Conservation (phyloP, 2,888 invertebrate species). For the Geophilus truncorum region DNA sequence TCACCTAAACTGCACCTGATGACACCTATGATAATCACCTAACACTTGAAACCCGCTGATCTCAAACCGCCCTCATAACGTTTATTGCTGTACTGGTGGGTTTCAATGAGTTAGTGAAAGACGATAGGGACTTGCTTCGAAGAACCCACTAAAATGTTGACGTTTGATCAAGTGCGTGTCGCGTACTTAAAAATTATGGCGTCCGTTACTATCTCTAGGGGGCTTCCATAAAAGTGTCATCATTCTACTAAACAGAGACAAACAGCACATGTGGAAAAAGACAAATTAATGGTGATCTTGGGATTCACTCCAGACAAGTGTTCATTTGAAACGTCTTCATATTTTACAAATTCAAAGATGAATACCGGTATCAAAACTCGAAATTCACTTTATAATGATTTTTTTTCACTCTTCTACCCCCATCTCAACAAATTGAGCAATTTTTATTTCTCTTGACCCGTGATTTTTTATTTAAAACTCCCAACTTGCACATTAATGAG, state of each 20-base stretch:
- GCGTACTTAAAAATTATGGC: not conserved
- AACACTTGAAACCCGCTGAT: not conserved
- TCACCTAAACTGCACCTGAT: not conserved
- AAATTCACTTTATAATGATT: not conserved
- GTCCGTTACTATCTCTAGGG: constrained; percentile 23
- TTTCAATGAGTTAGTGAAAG: not conserved
- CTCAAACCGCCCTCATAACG: not conserved
- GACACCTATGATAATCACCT: constrained; percentile 10
- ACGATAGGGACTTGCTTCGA: not conserved
- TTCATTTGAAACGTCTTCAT: not conserved
- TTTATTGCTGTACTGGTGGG: not conserved
- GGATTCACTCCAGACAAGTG: not conserved
- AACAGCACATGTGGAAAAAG: not conserved
- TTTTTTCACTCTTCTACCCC: not conserved
- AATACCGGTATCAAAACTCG: not conserved
- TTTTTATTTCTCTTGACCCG: not conserved
- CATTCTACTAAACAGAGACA: not conserved
- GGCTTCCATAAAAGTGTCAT: constrained; percentile 14
- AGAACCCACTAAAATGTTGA: constrained; percentile 4
- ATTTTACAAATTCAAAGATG: too few relatives aligned
- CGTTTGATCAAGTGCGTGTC: not conserved
- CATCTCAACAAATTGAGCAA: not conserved
- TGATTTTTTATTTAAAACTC: not conserved
- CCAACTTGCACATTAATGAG: not conserved
- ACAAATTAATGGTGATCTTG: not conserved